Evolutionary conservation across 2,113 vertebrate species (phyloP).

Genomic region (Coryphaenoides rupestris): DNA sequence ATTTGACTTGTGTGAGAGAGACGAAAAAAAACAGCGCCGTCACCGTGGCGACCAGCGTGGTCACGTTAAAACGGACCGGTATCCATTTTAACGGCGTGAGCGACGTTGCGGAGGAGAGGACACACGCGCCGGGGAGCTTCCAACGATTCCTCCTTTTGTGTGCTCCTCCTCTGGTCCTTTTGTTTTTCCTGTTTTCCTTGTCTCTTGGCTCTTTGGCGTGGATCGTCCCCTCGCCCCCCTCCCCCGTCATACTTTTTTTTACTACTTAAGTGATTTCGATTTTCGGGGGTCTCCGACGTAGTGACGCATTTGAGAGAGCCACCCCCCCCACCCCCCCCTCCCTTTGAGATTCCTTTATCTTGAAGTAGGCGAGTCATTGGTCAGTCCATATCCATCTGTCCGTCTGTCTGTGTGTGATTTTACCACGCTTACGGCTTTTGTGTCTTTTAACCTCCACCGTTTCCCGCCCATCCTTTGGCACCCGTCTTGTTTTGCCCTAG

Average conservation of each 20-base stretch:
- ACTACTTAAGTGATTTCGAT: slow-evolving; percentile 1
- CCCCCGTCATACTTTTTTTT: too few relatives aligned
- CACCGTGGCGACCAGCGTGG: neutral
- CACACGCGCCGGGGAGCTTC: neutral
- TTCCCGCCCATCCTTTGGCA: slow-evolving; percentile 41
- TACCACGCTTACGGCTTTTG: slow-evolving; percentile 25
- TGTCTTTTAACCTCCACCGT: slow-evolving; percentile 35
- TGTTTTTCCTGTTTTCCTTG: neutral
- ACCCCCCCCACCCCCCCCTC: too few relatives aligned
- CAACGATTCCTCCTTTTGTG: neutral
- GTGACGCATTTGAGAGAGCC: slow-evolving; percentile 51
- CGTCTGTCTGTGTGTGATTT: slow-evolving; percentile 11
- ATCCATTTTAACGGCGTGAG: slow-evolving; percentile 47
- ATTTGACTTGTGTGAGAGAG: too few relatives aligned
- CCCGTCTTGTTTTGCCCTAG: slow-evolving; percentile 66
- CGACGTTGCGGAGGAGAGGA: slow-evolving; percentile 48
- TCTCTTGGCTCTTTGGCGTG: neutral
- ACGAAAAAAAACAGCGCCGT: too few relatives aligned
- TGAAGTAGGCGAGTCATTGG: slow-evolving; percentile 42
- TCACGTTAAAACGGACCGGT: slow-evolving; percentile 35
- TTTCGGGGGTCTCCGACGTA: slow-evolving; percentile 13
- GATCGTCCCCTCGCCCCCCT: too few relatives aligned
- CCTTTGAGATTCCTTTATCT: slow-evolving; percentile 57
- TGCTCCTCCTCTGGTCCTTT: neutral
- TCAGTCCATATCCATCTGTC: neutral